Evolutionary conservation across 2,888 invertebrate genomes (phyloP).

Genomic region (Trissolcus japonicus): DNA sequence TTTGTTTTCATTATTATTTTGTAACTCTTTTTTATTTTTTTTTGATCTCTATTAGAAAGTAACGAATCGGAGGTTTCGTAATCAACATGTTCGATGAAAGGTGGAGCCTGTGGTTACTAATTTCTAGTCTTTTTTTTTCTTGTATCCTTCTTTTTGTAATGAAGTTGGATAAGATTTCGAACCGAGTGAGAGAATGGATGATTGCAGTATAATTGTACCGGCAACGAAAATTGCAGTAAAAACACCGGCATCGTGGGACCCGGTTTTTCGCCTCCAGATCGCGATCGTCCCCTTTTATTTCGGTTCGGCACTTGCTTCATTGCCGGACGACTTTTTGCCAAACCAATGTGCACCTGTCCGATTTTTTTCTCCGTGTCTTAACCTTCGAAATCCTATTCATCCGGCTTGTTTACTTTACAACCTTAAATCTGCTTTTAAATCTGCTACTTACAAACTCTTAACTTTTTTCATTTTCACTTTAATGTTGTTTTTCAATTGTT

Average conservation of each 20-base stretch:
- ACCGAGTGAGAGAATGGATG: slow-evolving; percentile 27
- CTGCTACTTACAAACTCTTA: background rate
- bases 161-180: slow-evolving; percentile 26
- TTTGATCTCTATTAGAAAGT: background rate
- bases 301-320: slow-evolving; percentile 1
- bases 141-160: slow-evolving; percentile 1
- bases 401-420: slow-evolving; percentile 19
- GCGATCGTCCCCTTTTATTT: slow-evolving; percentile 40
- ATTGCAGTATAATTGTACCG: slow-evolving; percentile 21
- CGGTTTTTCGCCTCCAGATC: slow-evolving; percentile 11
- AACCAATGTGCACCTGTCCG: slow-evolving; percentile 22
- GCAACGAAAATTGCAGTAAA: slow-evolving; percentile 6
- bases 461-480: no score
- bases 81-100: no score
- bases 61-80: no score
- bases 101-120: background rate
- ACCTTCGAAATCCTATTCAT: slow-evolving; percentile 2
- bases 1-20: background rate
- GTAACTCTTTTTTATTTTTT: background rate
- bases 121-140: slow-evolving; percentile 2
- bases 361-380: slow-evolving; percentile 6
- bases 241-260: slow-evolving; percentile 35
- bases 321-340: background rate
- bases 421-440: slow-evolving; percentile 8
- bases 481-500: background rate